Conservation (phyloP, 2,888 invertebrate genomes). For the Drosophila niveifrons region DNA sequence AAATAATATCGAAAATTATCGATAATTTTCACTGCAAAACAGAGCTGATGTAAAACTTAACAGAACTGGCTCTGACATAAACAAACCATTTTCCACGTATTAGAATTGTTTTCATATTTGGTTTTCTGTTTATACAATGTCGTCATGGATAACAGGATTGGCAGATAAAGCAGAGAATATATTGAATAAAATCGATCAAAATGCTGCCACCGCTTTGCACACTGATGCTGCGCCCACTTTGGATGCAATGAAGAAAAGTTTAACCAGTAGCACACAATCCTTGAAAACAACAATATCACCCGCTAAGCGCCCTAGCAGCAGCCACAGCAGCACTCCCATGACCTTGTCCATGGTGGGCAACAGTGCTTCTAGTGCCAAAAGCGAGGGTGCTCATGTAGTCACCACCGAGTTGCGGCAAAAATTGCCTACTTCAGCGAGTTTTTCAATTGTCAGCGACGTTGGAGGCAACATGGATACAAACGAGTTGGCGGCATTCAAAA, state of each 20-base stretch:
- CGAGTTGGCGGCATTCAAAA: slow-evolving; percentile 82
- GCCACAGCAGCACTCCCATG: slow-evolving; percentile 42
- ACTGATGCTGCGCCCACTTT: slow-evolving; percentile 54
- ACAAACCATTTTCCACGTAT: slow-evolving; percentile 58
- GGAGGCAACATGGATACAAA: slow-evolving; percentile 51
- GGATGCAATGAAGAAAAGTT: slow-evolving; percentile 60
- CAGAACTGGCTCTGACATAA: slow-evolving; percentile 40
- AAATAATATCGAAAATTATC: slow-evolving; percentile 6
- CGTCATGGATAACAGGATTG: slow-evolving; percentile 91
- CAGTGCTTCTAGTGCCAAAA: slow-evolving; percentile 57
- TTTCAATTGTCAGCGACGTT: slow-evolving; percentile 39
- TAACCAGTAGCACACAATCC: slow-evolving; percentile 74
- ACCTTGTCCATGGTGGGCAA: slow-evolving; percentile 43
- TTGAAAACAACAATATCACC: slow-evolving; percentile 76
- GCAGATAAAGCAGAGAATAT: slow-evolving; percentile 91
- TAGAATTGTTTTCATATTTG: slow-evolving; percentile 19
- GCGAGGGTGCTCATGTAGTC: slow-evolving; percentile 47
- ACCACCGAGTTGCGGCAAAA: slow-evolving; percentile 56
- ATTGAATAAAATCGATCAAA: slow-evolving; percentile 91
- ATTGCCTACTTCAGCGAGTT: slow-evolving; percentile 57
- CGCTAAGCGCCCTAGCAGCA: slow-evolving; percentile 33
- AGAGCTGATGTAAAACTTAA: not conserved
- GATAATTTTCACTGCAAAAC: slow-evolving; percentile 21
- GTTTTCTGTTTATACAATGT: slow-evolving; percentile 77
- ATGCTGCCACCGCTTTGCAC: slow-evolving; percentile 89